phyloP scores from a whole-genome alignment of 2,113 vertebrate genomes.

The Numida meleagris region DNA sequence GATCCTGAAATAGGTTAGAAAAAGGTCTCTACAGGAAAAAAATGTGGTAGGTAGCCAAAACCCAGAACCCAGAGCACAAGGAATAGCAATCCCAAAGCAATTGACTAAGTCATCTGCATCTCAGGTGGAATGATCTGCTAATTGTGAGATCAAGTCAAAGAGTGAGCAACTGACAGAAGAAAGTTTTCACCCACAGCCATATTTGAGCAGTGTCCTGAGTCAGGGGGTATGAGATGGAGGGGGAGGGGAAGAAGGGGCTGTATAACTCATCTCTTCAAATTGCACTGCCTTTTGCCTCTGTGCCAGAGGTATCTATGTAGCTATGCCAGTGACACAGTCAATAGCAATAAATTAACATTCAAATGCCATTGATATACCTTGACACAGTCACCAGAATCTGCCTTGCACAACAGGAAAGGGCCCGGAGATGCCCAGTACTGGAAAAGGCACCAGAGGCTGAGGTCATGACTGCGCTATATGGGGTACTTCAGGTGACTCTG shows the following conservation, averaged over 20 bases:
- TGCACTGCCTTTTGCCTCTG: not conserved
- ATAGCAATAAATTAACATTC: not conserved
- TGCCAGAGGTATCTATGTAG: not conserved
- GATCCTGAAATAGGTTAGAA: not conserved
- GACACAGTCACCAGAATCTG: not conserved
- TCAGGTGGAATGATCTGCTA: not conserved
- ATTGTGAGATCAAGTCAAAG: not conserved
- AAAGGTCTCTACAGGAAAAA: not conserved
- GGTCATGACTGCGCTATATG: not conserved
- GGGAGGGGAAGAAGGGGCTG: not conserved
- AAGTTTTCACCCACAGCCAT: not conserved
- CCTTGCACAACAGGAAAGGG: not conserved
- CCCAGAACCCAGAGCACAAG: not conserved
- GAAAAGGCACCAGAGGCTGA: not conserved
- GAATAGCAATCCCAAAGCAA: not conserved
- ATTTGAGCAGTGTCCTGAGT: not conserved
- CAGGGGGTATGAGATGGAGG: not conserved
- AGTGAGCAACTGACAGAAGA: not conserved
- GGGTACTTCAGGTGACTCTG: not conserved
- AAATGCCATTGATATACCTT: not conserved
- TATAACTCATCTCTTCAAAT: not conserved
- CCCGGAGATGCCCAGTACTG: not conserved
- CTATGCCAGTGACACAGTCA: not conserved
- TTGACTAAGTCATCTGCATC: not conserved
- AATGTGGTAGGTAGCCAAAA: not conserved